A percentile compares a stretch with the other conserved stretches of the same genome.
phyloP scores from a whole-genome alignment of 2,113 vertebrate species.

The Potamarius usumacintae region DNA sequence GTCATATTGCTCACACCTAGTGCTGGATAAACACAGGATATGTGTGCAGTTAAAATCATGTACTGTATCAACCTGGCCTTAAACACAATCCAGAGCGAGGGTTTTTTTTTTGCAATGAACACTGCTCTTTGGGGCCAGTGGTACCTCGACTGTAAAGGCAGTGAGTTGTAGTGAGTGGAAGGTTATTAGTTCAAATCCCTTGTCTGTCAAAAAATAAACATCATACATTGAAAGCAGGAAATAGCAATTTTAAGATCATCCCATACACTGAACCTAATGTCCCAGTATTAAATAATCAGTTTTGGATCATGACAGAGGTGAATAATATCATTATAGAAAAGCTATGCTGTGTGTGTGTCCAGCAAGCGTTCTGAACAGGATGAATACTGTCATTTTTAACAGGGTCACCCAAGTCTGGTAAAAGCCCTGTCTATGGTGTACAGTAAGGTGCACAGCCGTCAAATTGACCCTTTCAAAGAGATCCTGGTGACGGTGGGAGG shows the following conservation, averaged over 20 bases:
- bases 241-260: neutral
- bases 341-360: neutral
- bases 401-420: slow-evolving; percentile 91
- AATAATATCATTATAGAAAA: neutral
- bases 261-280: neutral
- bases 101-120: neutral
- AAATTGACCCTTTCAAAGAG: slow-evolving; percentile 85
- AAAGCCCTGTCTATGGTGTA: slow-evolving; percentile 89
- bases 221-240: neutral
- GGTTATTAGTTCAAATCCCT: neutral
- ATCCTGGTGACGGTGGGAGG: slow-evolving; percentile 90
- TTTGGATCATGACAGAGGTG: neutral
- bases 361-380: neutral
- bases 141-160: neutral
- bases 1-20: neutral
- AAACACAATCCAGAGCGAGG: neutral
- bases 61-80: neutral
- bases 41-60: neutral
- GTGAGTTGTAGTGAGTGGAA: too few relatives aligned
- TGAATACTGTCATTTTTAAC: slow-evolving; percentile 8
- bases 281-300: neutral
- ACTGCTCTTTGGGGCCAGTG: neutral
- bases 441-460: slow-evolving; percentile 75
- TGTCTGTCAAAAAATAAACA: neutral
- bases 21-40: neutral